Conservation (phyloP, 1,140 invertebrate genomes). For the Varroa destructor region DNA sequence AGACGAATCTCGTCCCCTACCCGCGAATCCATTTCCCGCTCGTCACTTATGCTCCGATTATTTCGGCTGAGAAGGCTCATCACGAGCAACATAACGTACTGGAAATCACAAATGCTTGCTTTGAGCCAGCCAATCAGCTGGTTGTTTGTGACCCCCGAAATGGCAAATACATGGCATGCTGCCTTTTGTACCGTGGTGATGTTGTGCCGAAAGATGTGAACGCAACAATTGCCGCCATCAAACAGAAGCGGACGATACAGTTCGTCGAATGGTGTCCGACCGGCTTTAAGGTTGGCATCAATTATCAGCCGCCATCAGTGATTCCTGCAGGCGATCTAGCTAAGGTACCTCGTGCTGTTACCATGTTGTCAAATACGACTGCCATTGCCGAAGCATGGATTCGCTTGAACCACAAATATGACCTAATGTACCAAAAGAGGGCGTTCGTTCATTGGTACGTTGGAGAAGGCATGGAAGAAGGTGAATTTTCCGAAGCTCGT, state of each 20-base stretch:
- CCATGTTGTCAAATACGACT: conserved; percentile 62
- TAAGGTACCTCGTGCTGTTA: conserved; percentile 50
- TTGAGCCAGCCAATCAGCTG: conserved; percentile 43
- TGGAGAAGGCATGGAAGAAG: conserved; percentile 46
- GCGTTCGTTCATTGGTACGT: conserved; percentile 43
- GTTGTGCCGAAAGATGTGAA: conserved; percentile 45
- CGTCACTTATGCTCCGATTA: conserved; percentile 41
- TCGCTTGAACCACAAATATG: conserved; percentile 48
- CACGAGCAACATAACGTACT: conserved; percentile 42
- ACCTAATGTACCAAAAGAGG: conserved; percentile 41
- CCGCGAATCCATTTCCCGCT: conserved; percentile 52
- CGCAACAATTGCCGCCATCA: conserved; percentile 49
- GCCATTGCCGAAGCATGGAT: conserved; percentile 54
- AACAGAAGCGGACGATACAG: conserved; percentile 60
- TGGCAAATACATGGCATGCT: conserved; percentile 48
- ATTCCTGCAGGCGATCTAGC: conserved; percentile 51
- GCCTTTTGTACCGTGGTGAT: conserved; percentile 44
- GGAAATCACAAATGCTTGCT: conserved; percentile 43
- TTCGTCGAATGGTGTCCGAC: conserved; percentile 53
- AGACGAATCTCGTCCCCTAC: conserved; percentile 38
- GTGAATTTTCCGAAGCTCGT: conserved; percentile 45
- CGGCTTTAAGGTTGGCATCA: conserved; percentile 38
- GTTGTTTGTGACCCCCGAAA: conserved; percentile 49
- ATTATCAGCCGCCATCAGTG: conserved; percentile 42
- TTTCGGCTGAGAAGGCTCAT: conserved; percentile 40